Conservation (phyloP, 2,888 invertebrate species). For the Rosalia funebris region DNA sequence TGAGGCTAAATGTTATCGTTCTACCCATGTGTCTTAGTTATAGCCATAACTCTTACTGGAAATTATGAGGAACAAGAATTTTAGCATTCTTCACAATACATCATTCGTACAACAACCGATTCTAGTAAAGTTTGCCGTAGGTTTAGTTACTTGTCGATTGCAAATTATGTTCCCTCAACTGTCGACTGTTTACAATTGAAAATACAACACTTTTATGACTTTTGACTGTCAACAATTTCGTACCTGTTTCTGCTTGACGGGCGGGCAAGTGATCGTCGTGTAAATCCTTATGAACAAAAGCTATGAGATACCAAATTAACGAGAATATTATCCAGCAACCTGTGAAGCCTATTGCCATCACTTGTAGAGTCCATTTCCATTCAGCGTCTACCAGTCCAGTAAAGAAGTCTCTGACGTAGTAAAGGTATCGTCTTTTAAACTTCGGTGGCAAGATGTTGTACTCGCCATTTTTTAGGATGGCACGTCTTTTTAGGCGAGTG, state of each 20-base stretch:
- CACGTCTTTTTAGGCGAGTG: slow-evolving; percentile 76
- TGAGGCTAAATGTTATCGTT: too few species aligned
- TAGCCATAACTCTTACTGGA: too few species aligned
- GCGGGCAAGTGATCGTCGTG: slow-evolving; percentile 69
- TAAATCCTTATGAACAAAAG: slow-evolving; percentile 91
- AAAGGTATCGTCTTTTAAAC: slow-evolving; percentile 80
- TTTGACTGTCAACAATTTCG: too few species aligned
- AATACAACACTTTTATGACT: too few species aligned
- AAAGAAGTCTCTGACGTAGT: slow-evolving; percentile 85
- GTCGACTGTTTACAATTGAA: too few species aligned
- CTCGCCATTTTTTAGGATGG: slow-evolving; percentile 94
- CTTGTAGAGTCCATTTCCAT: slow-evolving; percentile 94
- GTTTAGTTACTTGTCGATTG: too few species aligned
- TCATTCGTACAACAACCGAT: too few species aligned
- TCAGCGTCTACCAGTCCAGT: slow-evolving; percentile 92
- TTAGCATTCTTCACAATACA: too few species aligned
- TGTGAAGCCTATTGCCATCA: slow-evolving; percentile 89
- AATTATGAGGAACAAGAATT: too few species aligned
- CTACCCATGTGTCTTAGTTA: too few species aligned
- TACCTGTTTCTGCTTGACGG: slow-evolving; percentile 64
- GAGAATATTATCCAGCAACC: slow-evolving; percentile 94
- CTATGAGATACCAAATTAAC: slow-evolving; percentile 94
- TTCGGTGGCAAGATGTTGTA: slow-evolving; percentile 91
- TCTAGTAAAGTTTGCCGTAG: too few species aligned
- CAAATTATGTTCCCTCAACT: too few species aligned